Percentiles rank a stretch among this genome's conserved stretches.
Conservation (phyloP, 1,140 invertebrate genomes). For the Ceratoteleas bidentatus region DNA sequence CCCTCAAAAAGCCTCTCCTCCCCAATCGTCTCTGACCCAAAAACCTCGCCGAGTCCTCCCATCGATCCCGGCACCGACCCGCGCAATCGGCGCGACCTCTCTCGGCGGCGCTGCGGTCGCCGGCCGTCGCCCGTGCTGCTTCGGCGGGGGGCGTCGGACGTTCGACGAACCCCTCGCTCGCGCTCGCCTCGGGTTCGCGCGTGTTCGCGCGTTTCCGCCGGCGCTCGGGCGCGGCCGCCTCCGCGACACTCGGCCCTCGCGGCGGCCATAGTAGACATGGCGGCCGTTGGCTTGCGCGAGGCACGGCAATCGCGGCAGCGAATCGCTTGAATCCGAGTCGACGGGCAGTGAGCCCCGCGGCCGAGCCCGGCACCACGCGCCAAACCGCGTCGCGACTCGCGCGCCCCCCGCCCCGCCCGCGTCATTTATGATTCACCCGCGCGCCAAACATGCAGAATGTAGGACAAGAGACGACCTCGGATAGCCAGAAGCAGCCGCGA, state of each 20-base stretch:
- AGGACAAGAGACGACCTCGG: slow-evolving; percentile 87
- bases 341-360: slow-evolving; percentile 41
- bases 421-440: slow-evolving; percentile 84
- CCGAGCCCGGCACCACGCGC: slow-evolving; percentile 64
- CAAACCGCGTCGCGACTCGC: slow-evolving; percentile 1
- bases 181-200: slow-evolving; percentile 4
- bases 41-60: too few relatives aligned
- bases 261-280: slow-evolving; percentile 84
- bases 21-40: too few relatives aligned
- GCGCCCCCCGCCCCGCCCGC: slow-evolving; percentile 81
- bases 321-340: slow-evolving; percentile 50
- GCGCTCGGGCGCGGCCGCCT: slow-evolving; percentile 19
- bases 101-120: too few relatives aligned
- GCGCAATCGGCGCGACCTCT: too few relatives aligned
- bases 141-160: background rate
- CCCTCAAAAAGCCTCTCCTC: too few relatives aligned
- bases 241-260: slow-evolving; percentile 11
- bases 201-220: background rate
- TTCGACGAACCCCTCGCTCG: background rate
- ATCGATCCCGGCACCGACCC: too few relatives aligned
- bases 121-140: background rate
- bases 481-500: slow-evolving; percentile 86
- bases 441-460: slow-evolving; percentile 94
- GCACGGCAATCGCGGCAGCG: slow-evolving; percentile 82
- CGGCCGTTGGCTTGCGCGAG: slow-evolving; percentile 87